A percentile compares a stretch with the other conserved stretches of the same genome.
phyloP scores from a whole-genome alignment of 1,140 invertebrate genomes.

The Melitaea cinxia region DNA sequence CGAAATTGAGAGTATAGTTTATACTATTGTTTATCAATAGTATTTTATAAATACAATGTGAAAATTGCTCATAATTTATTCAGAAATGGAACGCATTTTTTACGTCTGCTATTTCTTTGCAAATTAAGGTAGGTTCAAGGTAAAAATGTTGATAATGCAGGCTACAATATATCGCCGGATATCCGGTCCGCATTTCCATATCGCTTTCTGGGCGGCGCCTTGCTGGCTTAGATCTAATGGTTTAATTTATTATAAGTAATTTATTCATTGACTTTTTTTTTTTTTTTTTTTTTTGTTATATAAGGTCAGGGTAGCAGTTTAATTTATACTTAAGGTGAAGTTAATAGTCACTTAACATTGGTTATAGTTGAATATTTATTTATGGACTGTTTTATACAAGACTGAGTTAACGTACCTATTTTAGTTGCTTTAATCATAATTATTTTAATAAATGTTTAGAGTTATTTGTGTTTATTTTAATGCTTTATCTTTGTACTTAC shows the following conservation, averaged over 20 bases:
- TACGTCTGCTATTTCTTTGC: conserved; percentile 12
- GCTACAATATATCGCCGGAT: conserved; percentile 55
- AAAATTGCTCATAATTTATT: background rate
- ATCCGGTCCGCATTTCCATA: conserved; percentile 63
- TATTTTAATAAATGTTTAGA: too few relatives aligned
- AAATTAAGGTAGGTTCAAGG: conserved; percentile 36
- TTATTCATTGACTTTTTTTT: conserved; percentile 18
- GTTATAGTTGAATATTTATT: too few relatives aligned
- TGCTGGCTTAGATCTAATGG: conserved; percentile 35
- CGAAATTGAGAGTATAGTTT: too few relatives aligned
- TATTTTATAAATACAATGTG: background rate
- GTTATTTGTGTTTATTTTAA: too few relatives aligned
- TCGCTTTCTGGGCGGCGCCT: conserved; percentile 46
- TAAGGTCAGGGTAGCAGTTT: background rate
- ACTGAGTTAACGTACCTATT: too few relatives aligned
- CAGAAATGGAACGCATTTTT: conserved; percentile 6
- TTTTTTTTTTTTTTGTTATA: conserved; percentile 7
- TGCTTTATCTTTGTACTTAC: too few relatives aligned
- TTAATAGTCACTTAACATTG: background rate
- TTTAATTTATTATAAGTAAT: conserved; percentile 39
- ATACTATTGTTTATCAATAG: background rate
- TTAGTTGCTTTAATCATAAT: too few relatives aligned
- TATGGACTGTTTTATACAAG: too few relatives aligned
- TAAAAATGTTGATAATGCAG: conserved; percentile 36
- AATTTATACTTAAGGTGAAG: background rate